Evolutionary conservation across 2,888 invertebrate species (phyloP), one percentile per base, ranked within the genome.

Genomic region (Nysson spinosus): DNA sequence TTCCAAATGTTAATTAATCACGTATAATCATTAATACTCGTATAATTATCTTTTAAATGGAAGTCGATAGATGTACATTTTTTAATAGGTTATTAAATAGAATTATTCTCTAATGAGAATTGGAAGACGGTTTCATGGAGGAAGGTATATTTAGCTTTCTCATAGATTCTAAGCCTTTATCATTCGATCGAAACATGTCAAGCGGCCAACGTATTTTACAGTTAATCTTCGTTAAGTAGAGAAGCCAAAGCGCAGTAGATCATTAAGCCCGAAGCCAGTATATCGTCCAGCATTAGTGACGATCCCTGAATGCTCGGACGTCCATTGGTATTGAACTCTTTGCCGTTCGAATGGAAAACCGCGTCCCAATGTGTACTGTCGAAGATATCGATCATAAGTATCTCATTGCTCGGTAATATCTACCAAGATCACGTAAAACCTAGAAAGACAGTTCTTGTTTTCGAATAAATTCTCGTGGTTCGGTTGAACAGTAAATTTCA

Each of bases 281-380:
- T 35, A 47, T 52, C 43, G 30, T 22, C 55, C 51, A 17, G 46
- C 39, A 57, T 75, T 77, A 71, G 73, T 46, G 39, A 32, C 49
- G 54, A 47, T 22, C 64, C 11, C 56, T 73, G 63, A 72, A 65
- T 67, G 69, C 66, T 70, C 71, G 60, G 69, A 61, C 73, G 62
- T 37, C 51, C 44, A 9, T 26, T n/a, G 22, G 51, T 32, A 52
- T 51, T 32, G 42, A 47, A 20, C 30, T 47, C 16, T n/a, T n/a
- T 17, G 19, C 5, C 9, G 5, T 14, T 6, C 44, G 22, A 4
- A 1, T n/a, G 4, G 37, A 22, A 14, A 28, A n/a, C n/a, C 5
- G 28, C 28, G 28, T n/a, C n/a, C n/a, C n/a, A n/a, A n/a, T 9
- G 28, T 28, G 28, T 28, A 6, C 9, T 9, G 9, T 28, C 2